A percentile compares a stretch with the other conserved stretches of the same genome.
These are phyloP conservation scores for Bombus terrestris DNA, from an alignment of 1,140 invertebrate species.

Conservation along the genomic window DNA sequence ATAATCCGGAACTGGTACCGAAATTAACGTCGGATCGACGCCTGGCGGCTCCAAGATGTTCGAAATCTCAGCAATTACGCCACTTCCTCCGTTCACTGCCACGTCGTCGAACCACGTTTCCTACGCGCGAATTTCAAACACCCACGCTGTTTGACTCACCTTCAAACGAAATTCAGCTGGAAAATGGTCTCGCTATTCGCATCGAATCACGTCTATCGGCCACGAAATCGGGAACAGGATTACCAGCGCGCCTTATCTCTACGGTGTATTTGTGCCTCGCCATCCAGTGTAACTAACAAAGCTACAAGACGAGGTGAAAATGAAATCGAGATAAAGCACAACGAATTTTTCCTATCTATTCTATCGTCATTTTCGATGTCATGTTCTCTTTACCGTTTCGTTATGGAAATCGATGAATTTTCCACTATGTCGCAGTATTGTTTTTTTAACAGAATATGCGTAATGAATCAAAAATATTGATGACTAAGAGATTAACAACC, in stretches of 20 bases:
- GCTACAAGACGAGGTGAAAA: background rate
- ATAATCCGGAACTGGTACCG: conserved; percentile 64
- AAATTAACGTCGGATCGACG: conserved; percentile 62
- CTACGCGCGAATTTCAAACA: conserved; percentile 41
- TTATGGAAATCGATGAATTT: too few relatives aligned
- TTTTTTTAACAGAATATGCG: too few relatives aligned
- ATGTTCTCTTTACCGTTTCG: too few relatives aligned
- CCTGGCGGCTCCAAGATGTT: conserved; percentile 9
- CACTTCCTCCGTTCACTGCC: background rate
- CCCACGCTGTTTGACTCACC: conserved; percentile 18
- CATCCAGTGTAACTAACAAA: background rate
- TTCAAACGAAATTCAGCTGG: conserved; percentile 42
- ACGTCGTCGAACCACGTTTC: conserved; percentile 22
- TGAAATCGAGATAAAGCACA: background rate
- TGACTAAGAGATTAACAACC: too few relatives aligned
- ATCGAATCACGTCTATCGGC: conserved; percentile 46
- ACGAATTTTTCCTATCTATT: too few relatives aligned
- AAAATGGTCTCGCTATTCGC: conserved; percentile 45
- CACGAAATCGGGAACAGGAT: background rate
- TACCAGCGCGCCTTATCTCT: background rate
- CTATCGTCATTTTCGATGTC: too few relatives aligned
- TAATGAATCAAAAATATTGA: too few relatives aligned
- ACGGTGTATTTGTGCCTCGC: background rate
- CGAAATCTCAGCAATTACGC: conserved; percentile 23
- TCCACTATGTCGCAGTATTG: too few relatives aligned